These are phyloP conservation scores for Tiliacea aurago DNA, from an alignment of 2,888 invertebrate species.

Conservation along the genomic window DNA sequence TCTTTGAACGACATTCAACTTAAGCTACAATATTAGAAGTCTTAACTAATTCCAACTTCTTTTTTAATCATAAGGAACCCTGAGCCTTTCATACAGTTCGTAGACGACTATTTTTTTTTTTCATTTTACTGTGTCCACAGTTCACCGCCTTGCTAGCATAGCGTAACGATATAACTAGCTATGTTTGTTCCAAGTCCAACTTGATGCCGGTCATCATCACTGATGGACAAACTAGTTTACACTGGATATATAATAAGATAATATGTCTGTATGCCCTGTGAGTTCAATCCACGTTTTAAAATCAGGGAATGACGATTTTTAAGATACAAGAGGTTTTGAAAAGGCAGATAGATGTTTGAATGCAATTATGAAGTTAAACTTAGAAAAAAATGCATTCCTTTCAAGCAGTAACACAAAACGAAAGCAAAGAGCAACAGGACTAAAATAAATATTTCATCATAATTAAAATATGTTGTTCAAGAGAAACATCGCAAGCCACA, in stretches of 20 bases:
- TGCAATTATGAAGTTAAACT: too few species aligned
- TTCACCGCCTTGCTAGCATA: constrained; percentile 59
- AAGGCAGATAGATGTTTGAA: not conserved
- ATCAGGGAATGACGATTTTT: not conserved
- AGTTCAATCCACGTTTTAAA: not conserved
- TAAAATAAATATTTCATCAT: constrained; percentile 14
- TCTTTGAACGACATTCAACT: not conserved
- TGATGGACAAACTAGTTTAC: constrained; percentile 21
- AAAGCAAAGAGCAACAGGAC: not conserved
- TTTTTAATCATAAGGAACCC: constrained; percentile 34
- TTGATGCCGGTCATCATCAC: constrained; percentile 40
- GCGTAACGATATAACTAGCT: constrained; percentile 66
- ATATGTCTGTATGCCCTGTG: not conserved
- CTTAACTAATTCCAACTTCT: too few species aligned
- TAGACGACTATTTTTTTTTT: constrained; percentile 23
- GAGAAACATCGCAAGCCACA: constrained; percentile 6
- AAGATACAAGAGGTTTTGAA: not conserved
- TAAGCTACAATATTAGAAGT: not conserved
- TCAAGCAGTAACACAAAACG: not conserved
- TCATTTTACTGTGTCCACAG: constrained; percentile 43
- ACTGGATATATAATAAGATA: constrained; percentile 13
- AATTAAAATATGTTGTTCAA: constrained; percentile 34
- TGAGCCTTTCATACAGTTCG: constrained; percentile 22
- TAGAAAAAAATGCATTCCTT: not conserved
- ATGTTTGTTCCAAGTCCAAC: constrained; percentile 36